Evolutionary conservation across 2,888 invertebrate genomes (phyloP), one percentile per base, ranked within the genome.

Genomic region (Leptinotarsa peninsularis): DNA sequence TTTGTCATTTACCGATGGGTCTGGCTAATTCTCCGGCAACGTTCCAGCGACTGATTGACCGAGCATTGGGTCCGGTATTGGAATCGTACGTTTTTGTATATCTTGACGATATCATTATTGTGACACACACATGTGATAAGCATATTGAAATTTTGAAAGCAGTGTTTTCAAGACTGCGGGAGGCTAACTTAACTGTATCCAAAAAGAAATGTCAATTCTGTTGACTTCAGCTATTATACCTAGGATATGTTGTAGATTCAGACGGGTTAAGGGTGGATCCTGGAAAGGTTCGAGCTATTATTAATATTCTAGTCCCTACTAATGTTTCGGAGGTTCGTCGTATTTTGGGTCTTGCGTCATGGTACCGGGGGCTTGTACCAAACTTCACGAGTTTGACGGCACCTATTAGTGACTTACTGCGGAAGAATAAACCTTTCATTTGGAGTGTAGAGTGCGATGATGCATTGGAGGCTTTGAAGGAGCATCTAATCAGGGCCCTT

Each of bases 81-180:
- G 27, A 69, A 54, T 54, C 66, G n/a, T 66, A 49, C 17, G 76
- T 77, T 10, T 82, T 82, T 60, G 80, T 77, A 5, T 84, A 84
- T 66, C 68, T 82, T n/a, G 81, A 83, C 56, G 83, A 83, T 56
- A 76, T 83, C 23, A 79, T 83, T 13, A 76, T 83, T 0, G 71
- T 71, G 4, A 81, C 74, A 27, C 58, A 78, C 70, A 33, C 33
- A 1, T 83, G 82, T 43, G 17, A 73, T 49, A 56, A 21, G 10
- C 82, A 83, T 68, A 13, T 81, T 49, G 60, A 77, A 13, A 73
- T 81, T 14, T 66, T 82, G 27, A 60, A 56, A 18, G 73, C 75
- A 18, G 80, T 82, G 49, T 76, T 82, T 17, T 68, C 74, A 54
- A 58, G 72, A 4, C 52, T 82, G n/a, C 27, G 14, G 27, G 23